Percentiles rank a stretch among this genome's conserved stretches.
Evolutionary conservation across 2,113 vertebrate species (phyloP).

Genomic region (Engystomops pustulosus): DNA sequence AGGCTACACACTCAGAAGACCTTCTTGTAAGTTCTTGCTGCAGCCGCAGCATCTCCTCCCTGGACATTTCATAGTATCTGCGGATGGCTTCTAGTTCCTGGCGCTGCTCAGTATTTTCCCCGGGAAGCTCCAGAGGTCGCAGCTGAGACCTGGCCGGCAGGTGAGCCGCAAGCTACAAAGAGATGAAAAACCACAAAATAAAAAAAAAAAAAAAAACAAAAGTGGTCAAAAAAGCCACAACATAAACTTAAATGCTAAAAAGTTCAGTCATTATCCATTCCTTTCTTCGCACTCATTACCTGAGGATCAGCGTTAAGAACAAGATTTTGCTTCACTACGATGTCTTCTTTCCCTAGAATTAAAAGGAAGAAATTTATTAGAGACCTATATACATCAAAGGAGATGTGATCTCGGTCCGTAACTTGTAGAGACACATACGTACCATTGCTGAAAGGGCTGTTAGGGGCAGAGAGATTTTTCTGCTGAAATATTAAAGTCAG

Average conservation of each 20-base stretch:
- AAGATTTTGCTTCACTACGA: constrained; percentile 82
- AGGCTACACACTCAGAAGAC: constrained; percentile 80
- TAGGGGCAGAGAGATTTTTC: constrained; percentile 28
- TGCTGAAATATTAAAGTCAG: constrained; percentile 27
- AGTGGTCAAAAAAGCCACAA: neutral
- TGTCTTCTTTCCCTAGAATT: constrained; percentile 87
- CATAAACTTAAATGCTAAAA: too few relatives aligned
- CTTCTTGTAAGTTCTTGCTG: constrained; percentile 83
- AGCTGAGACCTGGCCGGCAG: constrained; percentile 77
- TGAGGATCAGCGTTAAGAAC: constrained; percentile 79
- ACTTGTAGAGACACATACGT: neutral
- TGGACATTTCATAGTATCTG: constrained; percentile 75
- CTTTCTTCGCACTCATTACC: constrained; percentile 69
- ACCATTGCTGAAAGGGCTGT: constrained; percentile 27
- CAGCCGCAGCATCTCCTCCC: constrained; percentile 79
- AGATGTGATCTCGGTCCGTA: too few relatives aligned
- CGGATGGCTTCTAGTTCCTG: constrained; percentile 79
- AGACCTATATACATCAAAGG: too few relatives aligned
- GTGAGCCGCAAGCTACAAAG: constrained; percentile 51
- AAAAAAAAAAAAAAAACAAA: neutral
- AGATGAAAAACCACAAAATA: neutral
- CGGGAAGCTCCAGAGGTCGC: constrained; percentile 79
- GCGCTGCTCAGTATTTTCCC: constrained; percentile 76
- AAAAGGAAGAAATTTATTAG: constrained; percentile 64
- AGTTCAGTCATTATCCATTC: neutral